Evolutionary conservation across 2,113 vertebrate genomes (phyloP), one percentile per base, ranked within the genome.

Genomic region (Menidia beryllina): DNA sequence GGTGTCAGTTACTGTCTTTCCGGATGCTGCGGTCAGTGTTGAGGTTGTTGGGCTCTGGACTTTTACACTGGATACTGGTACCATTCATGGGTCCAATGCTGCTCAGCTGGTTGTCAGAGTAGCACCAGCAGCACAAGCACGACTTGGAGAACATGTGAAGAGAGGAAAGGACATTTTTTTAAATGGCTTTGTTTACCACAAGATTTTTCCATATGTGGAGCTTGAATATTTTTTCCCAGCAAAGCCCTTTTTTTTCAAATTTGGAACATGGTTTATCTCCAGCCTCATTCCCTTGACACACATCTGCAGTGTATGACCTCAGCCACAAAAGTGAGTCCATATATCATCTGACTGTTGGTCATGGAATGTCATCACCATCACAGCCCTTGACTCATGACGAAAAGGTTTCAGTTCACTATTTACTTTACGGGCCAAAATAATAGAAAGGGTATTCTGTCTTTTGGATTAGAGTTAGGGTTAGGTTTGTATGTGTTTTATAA

Each of bases 111-210:
- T 67, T 89, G 53, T 88, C 89, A 0, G 92, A 87, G 66, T 92
- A 87, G 58, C 91, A 92, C 91, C 93, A 94, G 74, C 94, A 94
- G 74, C 94, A 94, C 80, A 94, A 81, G 69, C 94, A 94, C 0
- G 93, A 92, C 94, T 94, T 21, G 59, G 68, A 74, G 45, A 65
- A 55, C 51, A 84, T 41, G 61, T 1, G 45, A 69, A 64, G 60
- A 75, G 53, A 73, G 11, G 4, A 68, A 50, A 67, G 39, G 23
- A 27, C 72, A 49, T 15, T 20, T 54, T 57, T 80, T 36, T 62
- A 43, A 45, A 58, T 34, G 49, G 27, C 69, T 39, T 30, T 5
- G 2, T 58, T 69, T 47, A 24, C 21, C 4, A 20, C 48, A 10
- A 30, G 3, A 0, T 20, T 45, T 59, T 56, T 24, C 34, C 25